Conservation (phyloP, 2,888 invertebrate species). For the Caenorhabditis virilis region DNA sequence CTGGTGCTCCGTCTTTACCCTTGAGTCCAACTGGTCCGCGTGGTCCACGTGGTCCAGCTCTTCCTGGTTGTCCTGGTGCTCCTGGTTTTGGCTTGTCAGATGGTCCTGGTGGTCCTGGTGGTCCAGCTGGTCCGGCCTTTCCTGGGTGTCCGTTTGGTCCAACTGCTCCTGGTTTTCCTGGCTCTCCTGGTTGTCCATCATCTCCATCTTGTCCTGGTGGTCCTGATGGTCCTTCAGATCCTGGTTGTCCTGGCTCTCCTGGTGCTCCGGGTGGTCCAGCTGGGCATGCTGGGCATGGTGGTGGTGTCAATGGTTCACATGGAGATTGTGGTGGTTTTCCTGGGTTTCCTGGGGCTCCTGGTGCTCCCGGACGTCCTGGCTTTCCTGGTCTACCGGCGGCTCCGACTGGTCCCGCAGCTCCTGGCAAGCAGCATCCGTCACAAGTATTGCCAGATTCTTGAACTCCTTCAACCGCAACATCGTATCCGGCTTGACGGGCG, state of each 20-base stretch:
- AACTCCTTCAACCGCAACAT: slow-evolving; percentile 25
- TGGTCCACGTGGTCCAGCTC: slow-evolving; percentile 44
- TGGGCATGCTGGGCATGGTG: slow-evolving; percentile 53
- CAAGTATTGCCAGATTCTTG: slow-evolving; percentile 21
- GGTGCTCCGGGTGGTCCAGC: slow-evolving; percentile 45
- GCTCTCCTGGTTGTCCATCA: slow-evolving; percentile 21
- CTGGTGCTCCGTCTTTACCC: slow-evolving; percentile 44
- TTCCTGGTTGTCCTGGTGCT: slow-evolving; percentile 44
- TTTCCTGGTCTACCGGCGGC: slow-evolving; percentile 30
- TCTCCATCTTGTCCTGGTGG: slow-evolving; percentile 26
- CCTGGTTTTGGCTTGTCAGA: slow-evolving; percentile 40
- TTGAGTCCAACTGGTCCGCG: slow-evolving; percentile 40
- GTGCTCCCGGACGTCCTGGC: slow-evolving; percentile 44
- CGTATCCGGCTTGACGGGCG: slow-evolving; percentile 53
- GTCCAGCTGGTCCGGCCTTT: slow-evolving; percentile 48
- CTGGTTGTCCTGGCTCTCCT: slow-evolving; percentile 47
- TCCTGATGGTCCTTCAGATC: slow-evolving; percentile 35
- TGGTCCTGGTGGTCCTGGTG: slow-evolving; percentile 40
- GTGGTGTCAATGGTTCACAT: slow-evolving; percentile 49
- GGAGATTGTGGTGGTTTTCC: slow-evolving; percentile 43
- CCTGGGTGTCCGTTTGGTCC: slow-evolving; percentile 58
- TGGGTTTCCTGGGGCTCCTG: slow-evolving; percentile 50
- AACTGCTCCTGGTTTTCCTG: slow-evolving; percentile 45
- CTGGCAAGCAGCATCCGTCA: slow-evolving; percentile 38
- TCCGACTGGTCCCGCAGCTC: slow-evolving; percentile 38